Percentiles rank a stretch among this genome's conserved stretches.
Evolutionary conservation across 1,140 invertebrate species (phyloP).

Genomic region (Chionoecetes opilio): DNA sequence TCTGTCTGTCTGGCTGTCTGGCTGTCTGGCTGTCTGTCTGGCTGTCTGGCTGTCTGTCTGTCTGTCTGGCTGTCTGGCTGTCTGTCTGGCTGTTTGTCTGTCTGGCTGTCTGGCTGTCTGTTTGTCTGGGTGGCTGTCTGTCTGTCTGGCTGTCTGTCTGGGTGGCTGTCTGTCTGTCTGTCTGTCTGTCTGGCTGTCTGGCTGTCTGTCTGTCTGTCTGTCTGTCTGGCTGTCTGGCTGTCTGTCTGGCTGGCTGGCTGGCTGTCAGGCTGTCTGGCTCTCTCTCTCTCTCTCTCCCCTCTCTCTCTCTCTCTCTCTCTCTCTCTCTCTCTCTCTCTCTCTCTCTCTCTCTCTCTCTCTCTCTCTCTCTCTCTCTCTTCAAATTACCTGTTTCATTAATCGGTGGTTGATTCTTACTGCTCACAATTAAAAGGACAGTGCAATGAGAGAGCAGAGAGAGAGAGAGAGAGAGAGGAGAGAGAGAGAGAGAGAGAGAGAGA

Average conservation of each 20-base stretch:
- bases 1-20: background rate
- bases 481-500: too few species aligned
- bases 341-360: constrained; percentile 8
- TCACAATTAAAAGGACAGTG: too few species aligned
- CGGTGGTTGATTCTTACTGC: too few species aligned
- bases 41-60: too few species aligned
- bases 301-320: background rate
- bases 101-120: background rate
- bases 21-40: background rate
- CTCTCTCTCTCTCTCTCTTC: background rate
- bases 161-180: too few species aligned
- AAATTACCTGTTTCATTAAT: too few species aligned
- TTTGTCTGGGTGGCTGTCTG: background rate
- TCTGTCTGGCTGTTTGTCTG: background rate
- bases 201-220: background rate
- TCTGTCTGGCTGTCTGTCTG: background rate
- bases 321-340: constrained; percentile 8
- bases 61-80: too few species aligned
- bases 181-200: too few species aligned
- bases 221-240: background rate
- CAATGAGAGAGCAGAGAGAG: too few species aligned
- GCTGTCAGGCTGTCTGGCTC: background rate
- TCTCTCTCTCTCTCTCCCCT: background rate
- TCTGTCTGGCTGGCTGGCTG: too few species aligned
- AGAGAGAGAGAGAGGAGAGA: too few species aligned